phyloP scores from a whole-genome alignment of 2,113 vertebrate genomes.

The Gymnogyps californianus region DNA sequence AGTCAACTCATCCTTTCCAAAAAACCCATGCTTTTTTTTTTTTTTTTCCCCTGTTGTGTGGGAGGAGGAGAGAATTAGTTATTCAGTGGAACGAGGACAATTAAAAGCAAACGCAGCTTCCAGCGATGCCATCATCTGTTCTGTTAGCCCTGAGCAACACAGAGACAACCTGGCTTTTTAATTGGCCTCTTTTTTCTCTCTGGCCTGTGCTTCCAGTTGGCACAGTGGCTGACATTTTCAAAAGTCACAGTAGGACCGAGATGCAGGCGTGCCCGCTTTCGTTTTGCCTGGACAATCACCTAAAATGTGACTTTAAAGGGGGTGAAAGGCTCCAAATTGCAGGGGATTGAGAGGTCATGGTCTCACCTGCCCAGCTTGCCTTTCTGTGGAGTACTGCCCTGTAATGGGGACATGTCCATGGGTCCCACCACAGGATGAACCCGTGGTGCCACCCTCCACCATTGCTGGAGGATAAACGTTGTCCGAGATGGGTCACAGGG shows the following conservation, averaged over 20 bases:
- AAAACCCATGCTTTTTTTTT: background rate
- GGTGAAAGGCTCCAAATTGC: background rate
- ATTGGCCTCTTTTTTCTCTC: background rate
- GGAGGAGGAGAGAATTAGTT: constrained; percentile 55
- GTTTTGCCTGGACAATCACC: background rate
- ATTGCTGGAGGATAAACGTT: accelerated
- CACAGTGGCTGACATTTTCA: background rate
- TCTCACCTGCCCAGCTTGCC: background rate
- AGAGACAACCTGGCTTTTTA: background rate
- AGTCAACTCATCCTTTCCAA: constrained; percentile 47
- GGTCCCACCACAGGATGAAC: background rate
- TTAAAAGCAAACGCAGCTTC: constrained; percentile 39
- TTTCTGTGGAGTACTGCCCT: background rate
- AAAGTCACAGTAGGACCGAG: accelerated
- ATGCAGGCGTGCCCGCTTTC: accelerated
- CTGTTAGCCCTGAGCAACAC: background rate
- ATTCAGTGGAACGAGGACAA: constrained; percentile 42
- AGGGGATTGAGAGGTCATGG: accelerated
- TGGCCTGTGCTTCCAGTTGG: background rate
- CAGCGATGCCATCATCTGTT: constrained; percentile 18
- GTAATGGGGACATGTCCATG: accelerated
- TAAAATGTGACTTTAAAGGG: background rate
- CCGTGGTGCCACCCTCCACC: background rate
- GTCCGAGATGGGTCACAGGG: background rate
- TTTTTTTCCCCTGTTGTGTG: background rate